A percentile compares a stretch with the other conserved stretches of the same genome.
Evolutionary conservation across 2,888 invertebrate genomes (phyloP).

Genomic region (Mellilla xanthometata): DNA sequence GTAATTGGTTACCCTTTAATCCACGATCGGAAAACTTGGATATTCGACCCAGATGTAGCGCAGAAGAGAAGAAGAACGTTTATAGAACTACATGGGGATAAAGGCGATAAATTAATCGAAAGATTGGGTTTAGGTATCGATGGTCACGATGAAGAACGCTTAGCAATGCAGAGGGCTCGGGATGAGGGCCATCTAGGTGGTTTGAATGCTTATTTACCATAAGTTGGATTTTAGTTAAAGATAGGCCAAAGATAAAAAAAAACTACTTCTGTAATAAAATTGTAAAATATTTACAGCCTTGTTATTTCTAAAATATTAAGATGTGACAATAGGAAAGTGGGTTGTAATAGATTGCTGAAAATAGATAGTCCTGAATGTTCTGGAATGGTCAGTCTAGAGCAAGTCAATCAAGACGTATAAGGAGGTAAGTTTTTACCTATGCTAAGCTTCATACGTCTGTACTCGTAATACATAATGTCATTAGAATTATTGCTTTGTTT

Average conservation of each 20-base stretch:
- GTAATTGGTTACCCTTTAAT: slow-evolving; percentile 84
- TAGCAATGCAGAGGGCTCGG: slow-evolving; percentile 72
- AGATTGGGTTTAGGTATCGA: slow-evolving; percentile 85
- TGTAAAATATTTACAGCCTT: too few relatives aligned
- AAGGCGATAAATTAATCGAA: slow-evolving; percentile 85
- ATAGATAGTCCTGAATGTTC: too few relatives aligned
- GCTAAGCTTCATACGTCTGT: too few relatives aligned
- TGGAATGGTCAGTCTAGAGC: too few relatives aligned
- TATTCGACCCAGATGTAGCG: slow-evolving; percentile 86
- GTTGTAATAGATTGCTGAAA: too few relatives aligned
- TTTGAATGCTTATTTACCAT: slow-evolving; percentile 60
- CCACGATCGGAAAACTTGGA: slow-evolving; percentile 82
- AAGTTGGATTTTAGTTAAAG: slow-evolving; percentile 8
- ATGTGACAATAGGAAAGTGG: too few relatives aligned
- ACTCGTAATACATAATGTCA: too few relatives aligned
- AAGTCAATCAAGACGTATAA: too few relatives aligned
- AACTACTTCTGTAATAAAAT: too few relatives aligned
- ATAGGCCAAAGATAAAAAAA: not conserved
- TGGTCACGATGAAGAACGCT: slow-evolving; percentile 81
- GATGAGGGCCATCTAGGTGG: slow-evolving; percentile 84
- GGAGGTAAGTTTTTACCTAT: too few relatives aligned
- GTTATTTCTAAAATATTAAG: too few relatives aligned
- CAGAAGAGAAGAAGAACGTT: slow-evolving; percentile 82
- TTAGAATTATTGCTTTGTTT: too few relatives aligned
- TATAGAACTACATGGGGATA: slow-evolving; percentile 83